These are phyloP conservation scores for Apis dorsata DNA, from an alignment of 1,140 invertebrate genomes.

Conservation along the genomic window DNA sequence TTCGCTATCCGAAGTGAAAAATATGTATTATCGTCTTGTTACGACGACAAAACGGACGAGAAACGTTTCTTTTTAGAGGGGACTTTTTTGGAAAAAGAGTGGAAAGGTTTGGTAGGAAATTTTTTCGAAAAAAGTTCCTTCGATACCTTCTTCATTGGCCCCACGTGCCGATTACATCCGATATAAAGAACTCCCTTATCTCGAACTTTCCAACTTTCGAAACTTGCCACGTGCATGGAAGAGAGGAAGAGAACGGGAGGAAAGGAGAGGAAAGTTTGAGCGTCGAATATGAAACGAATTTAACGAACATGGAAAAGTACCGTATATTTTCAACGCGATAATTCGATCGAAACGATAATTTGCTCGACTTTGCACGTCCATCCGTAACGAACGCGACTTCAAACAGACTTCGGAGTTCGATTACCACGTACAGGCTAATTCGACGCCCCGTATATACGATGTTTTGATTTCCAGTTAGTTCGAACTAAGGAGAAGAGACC, in stretches of 20 bases:
- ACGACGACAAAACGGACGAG: background rate
- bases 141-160: background rate
- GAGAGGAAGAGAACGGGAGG: too few relatives aligned
- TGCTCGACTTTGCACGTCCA: conserved; percentile 18
- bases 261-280: background rate
- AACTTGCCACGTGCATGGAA: background rate
- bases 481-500: too few relatives aligned
- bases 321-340: conserved; percentile 26
- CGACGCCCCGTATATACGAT: background rate
- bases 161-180: background rate
- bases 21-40: too few relatives aligned
- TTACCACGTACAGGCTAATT: conserved; percentile 37
- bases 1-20: too few relatives aligned
- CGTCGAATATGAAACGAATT: background rate
- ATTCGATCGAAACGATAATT: conserved; percentile 28
- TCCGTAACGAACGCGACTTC: conserved; percentile 14
- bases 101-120: background rate
- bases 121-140: background rate
- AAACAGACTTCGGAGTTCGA: conserved; percentile 8
- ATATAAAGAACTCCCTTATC: background rate
- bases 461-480: background rate
- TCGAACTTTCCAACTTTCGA: background rate
- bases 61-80: background rate
- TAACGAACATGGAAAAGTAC: background rate
- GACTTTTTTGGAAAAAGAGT: background rate